These are phyloP conservation scores for Suncus etruscus DNA, from an alignment of 2,113 vertebrate genomes.

Conservation along the genomic window DNA sequence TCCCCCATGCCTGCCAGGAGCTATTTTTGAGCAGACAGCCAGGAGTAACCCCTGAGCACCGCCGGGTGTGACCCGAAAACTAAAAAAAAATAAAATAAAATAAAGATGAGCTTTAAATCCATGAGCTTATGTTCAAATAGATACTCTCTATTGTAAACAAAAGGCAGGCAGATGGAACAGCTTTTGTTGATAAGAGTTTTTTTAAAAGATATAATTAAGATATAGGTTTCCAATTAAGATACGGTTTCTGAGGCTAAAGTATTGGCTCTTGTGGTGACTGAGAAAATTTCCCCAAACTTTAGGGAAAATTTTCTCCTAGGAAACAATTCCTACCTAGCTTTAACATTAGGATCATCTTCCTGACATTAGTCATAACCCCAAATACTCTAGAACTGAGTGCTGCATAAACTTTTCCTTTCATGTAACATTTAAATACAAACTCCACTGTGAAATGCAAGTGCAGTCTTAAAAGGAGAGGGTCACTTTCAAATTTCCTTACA, in stretches of 20 bases:
- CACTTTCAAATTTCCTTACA: background rate
- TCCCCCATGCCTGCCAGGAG: no score
- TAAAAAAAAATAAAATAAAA: no score
- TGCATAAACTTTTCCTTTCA: background rate
- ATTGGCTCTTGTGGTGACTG: background rate
- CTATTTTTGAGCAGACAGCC: no score
- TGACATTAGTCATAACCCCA: background rate
- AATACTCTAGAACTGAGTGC: background rate
- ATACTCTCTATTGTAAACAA: background rate
- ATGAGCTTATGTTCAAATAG: background rate
- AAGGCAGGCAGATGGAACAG: background rate
- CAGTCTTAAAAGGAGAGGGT: background rate
- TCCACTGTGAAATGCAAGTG: background rate
- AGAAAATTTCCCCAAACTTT: background rate
- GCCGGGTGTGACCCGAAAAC: no score
- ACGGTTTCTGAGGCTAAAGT: background rate
- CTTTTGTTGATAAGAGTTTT: background rate
- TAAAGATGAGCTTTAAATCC: background rate
- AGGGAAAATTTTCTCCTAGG: background rate
- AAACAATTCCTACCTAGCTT: background rate
- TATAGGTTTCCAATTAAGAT: background rate
- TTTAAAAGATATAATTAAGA: conserved; percentile 33
- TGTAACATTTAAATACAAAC: background rate
- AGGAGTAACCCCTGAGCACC: no score
- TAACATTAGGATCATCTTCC: background rate